Percentiles rank a stretch among this genome's conserved stretches.
Evolutionary conservation across 2,113 vertebrate genomes (phyloP).

Genomic region (Petroica traversi): DNA sequence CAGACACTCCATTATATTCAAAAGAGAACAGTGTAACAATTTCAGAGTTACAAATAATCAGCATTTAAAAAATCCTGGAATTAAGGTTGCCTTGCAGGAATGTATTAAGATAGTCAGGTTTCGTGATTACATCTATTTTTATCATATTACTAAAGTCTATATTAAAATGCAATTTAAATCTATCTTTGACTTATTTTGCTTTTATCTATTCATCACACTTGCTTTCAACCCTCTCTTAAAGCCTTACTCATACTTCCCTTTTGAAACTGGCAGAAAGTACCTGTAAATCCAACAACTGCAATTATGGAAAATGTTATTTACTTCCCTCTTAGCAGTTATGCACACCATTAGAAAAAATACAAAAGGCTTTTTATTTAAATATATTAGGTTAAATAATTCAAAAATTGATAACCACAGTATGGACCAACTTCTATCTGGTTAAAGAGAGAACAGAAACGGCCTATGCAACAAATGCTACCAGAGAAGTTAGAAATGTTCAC

Average conservation of each 20-base stretch:
- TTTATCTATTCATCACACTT: conserved; percentile 34
- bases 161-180: conserved; percentile 53
- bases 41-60: background rate
- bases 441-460: background rate
- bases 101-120: background rate
- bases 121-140: conserved; percentile 39
- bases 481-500: background rate
- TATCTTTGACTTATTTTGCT: conserved; percentile 35
- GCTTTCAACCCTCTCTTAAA: conserved; percentile 21
- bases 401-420: background rate
- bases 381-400: background rate
- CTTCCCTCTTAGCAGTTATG: background rate
- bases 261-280: background rate
- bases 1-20: background rate
- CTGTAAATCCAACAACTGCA: background rate
- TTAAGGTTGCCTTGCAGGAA: background rate
- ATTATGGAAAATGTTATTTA: background rate
- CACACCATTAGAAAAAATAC: background rate
- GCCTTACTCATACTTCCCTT: background rate
- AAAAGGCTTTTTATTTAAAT: background rate
- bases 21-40: background rate
- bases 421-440: background rate
- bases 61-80: background rate
- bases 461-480: background rate
- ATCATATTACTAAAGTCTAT: conserved; percentile 15